phyloP scores from a whole-genome alignment of 2,797 vertebrate genomes.

The Fistularia commersonii region DNA sequence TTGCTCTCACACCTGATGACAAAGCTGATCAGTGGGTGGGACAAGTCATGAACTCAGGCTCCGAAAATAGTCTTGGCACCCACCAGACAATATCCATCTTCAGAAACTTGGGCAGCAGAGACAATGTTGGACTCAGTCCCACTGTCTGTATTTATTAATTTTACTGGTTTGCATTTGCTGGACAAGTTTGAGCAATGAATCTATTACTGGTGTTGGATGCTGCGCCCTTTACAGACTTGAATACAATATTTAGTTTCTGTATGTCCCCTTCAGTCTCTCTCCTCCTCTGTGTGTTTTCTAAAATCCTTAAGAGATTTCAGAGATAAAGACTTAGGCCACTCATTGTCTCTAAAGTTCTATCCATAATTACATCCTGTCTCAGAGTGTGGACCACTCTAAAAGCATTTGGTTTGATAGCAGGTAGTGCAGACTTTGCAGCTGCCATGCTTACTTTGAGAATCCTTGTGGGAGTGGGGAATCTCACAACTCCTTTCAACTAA shows the following conservation, averaged over 20 bases:
- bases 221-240: neutral
- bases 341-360: conserved; percentile 21
- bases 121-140: conserved; percentile 41
- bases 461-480: conserved; percentile 36
- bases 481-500: conserved; percentile 42
- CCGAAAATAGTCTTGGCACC: conserved; percentile 73
- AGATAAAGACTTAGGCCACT: conserved; percentile 14
- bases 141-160: conserved; percentile 24
- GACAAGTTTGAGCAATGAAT: conserved; percentile 14
- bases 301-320: conserved; percentile 24
- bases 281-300: neutral
- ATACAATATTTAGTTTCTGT: too few relatives aligned
- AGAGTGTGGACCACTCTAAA: conserved; percentile 14
- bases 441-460: conserved; percentile 29
- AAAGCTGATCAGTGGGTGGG: conserved; percentile 64
- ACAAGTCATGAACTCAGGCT: conserved; percentile 49
- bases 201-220: neutral
- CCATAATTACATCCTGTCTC: conserved; percentile 44
- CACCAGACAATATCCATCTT: conserved; percentile 70
- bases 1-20: conserved; percentile 61
- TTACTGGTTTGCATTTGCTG: conserved; percentile 32
- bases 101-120: conserved; percentile 58
- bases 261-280: too few relatives aligned
- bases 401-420: conserved; percentile 22
- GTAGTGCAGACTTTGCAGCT: conserved; percentile 11